These are phyloP conservation scores for Columba guinea DNA, from an alignment of 2,797 vertebrate genomes.

Conservation along the genomic window DNA sequence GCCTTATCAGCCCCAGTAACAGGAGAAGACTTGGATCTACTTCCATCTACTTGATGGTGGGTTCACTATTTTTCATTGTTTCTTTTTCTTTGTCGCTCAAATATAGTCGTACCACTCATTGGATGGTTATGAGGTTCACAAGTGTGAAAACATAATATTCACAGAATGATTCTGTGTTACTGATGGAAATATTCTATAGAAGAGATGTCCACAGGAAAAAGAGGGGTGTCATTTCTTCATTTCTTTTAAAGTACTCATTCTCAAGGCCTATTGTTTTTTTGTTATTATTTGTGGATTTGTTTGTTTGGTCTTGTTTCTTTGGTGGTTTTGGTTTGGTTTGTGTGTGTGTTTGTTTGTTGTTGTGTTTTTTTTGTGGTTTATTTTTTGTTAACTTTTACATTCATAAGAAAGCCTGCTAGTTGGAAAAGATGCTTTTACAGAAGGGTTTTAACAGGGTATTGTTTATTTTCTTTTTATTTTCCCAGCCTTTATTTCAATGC, in stretches of 20 bases:
- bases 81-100: neutral
- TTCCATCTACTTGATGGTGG: neutral
- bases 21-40: neutral
- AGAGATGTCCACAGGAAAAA: neutral
- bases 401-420: neutral
- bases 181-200: neutral
- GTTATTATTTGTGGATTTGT: no score
- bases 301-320: no score
- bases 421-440: neutral
- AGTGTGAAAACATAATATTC: neutral
- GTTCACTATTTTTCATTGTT: neutral
- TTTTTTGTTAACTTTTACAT: neutral
- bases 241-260: neutral
- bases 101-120: neutral
- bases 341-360: no score
- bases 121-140: neutral
- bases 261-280: neutral
- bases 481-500: neutral
- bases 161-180: neutral
- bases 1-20: neutral
- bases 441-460: neutral
- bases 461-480: neutral
- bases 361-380: no score
- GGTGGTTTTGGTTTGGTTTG: no score
- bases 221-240: fast-evolving